phyloP scores from a whole-genome alignment of 2,113 vertebrate species.

The Gasterosteus aculeatus region DNA sequence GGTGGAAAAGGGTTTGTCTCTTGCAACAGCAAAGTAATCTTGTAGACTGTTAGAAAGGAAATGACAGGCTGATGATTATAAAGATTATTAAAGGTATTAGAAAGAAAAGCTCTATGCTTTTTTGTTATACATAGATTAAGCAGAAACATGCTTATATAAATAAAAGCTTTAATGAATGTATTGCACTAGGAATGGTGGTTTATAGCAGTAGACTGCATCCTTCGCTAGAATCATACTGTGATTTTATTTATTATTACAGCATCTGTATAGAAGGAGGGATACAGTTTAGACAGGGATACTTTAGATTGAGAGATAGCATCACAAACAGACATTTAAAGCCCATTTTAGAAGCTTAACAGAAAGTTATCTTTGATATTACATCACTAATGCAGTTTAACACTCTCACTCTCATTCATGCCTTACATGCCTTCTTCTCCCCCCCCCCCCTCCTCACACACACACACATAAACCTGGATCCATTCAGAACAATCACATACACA shows the following conservation, averaged over 20 bases:
- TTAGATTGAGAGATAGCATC: slow-evolving; percentile 1
- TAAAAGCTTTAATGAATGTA: not conserved
- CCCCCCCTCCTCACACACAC: not conserved
- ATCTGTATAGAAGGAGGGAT: not conserved
- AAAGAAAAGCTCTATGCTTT: not conserved
- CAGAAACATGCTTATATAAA: not conserved
- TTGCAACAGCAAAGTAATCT: not conserved
- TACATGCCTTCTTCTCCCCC: not conserved
- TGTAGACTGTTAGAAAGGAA: slow-evolving; percentile 13
- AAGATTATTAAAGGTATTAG: not conserved
- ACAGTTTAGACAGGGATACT: slow-evolving; percentile 6
- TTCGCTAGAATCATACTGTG: not conserved
- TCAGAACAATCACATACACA: slow-evolving; percentile 11
- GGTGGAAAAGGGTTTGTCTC: slow-evolving; percentile 21
- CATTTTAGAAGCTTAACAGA: not conserved
- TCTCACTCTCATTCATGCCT: slow-evolving; percentile 5
- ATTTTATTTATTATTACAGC: not conserved
- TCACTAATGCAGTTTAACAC: not conserved
- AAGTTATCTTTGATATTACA: slow-evolving; percentile 7
- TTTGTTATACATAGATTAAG: not conserved
- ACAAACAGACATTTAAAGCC: slow-evolving; percentile 10
- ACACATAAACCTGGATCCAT: no score
- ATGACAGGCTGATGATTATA: not conserved
- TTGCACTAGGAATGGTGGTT: not conserved
- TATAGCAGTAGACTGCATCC: not conserved